Conservation (phyloP, 2,113 vertebrate genomes). For the Strigops habroptila region DNA sequence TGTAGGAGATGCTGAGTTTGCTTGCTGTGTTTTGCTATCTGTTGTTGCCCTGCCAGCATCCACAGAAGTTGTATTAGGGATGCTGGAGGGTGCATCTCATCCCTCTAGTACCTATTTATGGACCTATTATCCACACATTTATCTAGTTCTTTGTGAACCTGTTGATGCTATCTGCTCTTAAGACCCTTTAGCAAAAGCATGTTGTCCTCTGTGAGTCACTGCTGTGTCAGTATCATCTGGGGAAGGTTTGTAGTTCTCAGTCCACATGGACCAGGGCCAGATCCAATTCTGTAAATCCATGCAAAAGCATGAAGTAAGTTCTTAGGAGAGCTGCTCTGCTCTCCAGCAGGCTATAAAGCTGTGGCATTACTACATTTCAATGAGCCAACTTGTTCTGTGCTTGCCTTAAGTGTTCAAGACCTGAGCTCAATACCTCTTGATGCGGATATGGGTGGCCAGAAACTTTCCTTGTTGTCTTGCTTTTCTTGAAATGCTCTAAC, state of each 20-base stretch:
- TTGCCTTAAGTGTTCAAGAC: neutral
- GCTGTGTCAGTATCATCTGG: neutral
- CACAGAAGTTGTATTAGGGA: neutral
- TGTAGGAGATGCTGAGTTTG: neutral
- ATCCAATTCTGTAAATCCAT: neutral
- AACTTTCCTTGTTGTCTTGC: neutral
- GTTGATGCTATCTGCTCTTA: neutral
- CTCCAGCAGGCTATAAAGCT: neutral
- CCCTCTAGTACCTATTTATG: neutral
- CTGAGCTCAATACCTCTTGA: neutral
- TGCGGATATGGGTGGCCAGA: neutral
- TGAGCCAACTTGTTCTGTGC: neutral
- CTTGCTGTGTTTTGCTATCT: fast-evolving
- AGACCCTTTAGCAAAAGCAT: neutral
- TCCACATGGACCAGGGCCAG: fast-evolving
- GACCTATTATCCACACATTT: neutral
- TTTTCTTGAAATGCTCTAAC: neutral
- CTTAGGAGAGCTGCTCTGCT: neutral
- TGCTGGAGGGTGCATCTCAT: neutral
- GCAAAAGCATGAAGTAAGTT: neutral
- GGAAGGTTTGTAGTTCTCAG: neutral
- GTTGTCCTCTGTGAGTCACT: neutral
- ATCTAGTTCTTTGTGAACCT: neutral
- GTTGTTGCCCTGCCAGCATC: neutral
- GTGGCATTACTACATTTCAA: neutral